Conservation (phyloP, 2,888 invertebrate genomes). For the Aquatica leii region DNA sequence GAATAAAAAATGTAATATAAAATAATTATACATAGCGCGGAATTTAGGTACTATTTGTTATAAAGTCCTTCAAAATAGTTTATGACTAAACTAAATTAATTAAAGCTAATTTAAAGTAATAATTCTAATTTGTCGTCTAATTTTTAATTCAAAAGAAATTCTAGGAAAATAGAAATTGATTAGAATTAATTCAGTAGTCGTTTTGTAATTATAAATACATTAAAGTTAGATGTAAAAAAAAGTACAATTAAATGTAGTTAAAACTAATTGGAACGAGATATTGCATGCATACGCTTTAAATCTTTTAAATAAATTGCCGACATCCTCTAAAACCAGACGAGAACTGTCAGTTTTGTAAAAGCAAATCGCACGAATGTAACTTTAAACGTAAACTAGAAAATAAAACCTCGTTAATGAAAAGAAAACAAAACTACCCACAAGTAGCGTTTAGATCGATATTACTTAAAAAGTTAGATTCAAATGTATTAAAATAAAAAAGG, state of each 20-base stretch:
- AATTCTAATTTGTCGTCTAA: too few relatives aligned
- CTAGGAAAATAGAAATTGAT: too few relatives aligned
- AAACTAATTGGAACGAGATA: constrained; percentile 20
- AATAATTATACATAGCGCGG: too few relatives aligned
- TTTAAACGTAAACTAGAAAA: neutral
- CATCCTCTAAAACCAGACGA: constrained; percentile 20
- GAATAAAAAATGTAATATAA: too few relatives aligned
- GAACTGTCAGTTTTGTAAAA: constrained; percentile 7
- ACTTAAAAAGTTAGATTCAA: neutral
- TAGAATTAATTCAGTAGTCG: too few relatives aligned
- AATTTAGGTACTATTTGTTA: too few relatives aligned
- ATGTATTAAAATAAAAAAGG: neutral
- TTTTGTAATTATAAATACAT: too few relatives aligned
- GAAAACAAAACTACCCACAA: neutral
- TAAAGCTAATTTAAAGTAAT: too few relatives aligned
- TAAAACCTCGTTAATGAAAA: neutral
- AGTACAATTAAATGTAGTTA: neutral
- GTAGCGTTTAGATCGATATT: constrained; percentile 4
- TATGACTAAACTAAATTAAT: too few relatives aligned
- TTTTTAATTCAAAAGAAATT: too few relatives aligned
- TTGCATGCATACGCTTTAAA: constrained; percentile 25
- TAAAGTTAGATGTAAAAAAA: too few relatives aligned
- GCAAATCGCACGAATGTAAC: constrained; percentile 3
- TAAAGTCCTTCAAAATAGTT: too few relatives aligned
- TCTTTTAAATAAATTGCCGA: constrained; percentile 27